A percentile compares a stretch with the other conserved stretches of the same genome.
Conservation (phyloP, 2,888 invertebrate genomes). For the Chromoteleia sp. region DNA sequence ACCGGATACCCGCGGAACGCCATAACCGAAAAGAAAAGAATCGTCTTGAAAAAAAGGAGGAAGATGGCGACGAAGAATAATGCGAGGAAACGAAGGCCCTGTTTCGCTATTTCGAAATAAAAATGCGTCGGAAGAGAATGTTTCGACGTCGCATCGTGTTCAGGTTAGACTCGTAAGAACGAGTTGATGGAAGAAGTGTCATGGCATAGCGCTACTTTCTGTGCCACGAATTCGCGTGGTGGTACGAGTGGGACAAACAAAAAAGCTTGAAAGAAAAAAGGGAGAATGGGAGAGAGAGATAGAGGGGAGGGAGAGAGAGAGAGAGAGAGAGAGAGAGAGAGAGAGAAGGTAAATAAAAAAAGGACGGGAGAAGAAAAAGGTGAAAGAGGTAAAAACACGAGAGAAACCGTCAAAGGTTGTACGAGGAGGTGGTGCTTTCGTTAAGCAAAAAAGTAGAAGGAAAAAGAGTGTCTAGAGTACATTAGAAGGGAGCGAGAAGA, state of each 20-base stretch:
- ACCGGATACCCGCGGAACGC: slow-evolving; percentile 20
- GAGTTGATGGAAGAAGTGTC: slow-evolving; percentile 66
- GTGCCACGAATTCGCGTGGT: slow-evolving; percentile 55
- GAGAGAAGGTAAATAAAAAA: slow-evolving; percentile 43
- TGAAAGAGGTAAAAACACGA: slow-evolving; percentile 53
- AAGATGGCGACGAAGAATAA: slow-evolving; percentile 52
- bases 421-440: slow-evolving; percentile 60
- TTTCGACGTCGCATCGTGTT: slow-evolving; percentile 51
- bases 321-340: slow-evolving; percentile 1
- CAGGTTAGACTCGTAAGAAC: slow-evolving; percentile 58
- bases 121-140: slow-evolving; percentile 65
- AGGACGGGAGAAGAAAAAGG: slow-evolving; percentile 11
- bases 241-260: slow-evolving; percentile 53
- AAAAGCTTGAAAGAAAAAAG: slow-evolving; percentile 39
- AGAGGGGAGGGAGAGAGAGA: too few relatives aligned
- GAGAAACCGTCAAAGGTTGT: slow-evolving; percentile 64
- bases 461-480: slow-evolving; percentile 54
- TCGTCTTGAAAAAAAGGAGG: slow-evolving; percentile 37
- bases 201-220: slow-evolving; percentile 56
- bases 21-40: slow-evolving; percentile 39
- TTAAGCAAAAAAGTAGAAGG: slow-evolving; percentile 67
- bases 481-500: slow-evolving; percentile 56
- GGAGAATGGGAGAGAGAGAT: too few relatives aligned
- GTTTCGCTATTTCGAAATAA: slow-evolving; percentile 63
- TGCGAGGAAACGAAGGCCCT: slow-evolving; percentile 53